phyloP scores from a whole-genome alignment of 2,113 vertebrate species.

The Osmerus mordax region DNA sequence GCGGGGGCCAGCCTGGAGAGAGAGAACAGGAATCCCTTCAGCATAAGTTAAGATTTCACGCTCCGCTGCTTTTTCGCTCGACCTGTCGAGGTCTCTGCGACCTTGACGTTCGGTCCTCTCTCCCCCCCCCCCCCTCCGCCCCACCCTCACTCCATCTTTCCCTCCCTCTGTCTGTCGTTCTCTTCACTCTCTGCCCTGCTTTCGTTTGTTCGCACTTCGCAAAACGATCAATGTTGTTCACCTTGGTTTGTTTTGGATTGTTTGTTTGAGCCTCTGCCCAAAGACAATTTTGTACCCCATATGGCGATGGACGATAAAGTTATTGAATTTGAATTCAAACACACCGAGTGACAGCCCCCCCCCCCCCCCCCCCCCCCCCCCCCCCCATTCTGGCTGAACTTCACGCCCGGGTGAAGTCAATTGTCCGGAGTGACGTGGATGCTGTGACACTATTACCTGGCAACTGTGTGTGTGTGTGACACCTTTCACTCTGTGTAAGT shows the following conservation, averaged over 20 bases:
- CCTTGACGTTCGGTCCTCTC: constrained; percentile 40
- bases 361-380: no score
- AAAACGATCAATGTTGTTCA: constrained; percentile 7
- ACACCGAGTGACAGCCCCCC: no score
- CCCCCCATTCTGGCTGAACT: no score
- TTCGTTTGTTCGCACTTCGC: neutral
- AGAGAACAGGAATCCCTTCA: constrained; percentile 37
- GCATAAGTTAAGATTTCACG: constrained; percentile 40
- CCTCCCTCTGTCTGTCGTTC: neutral
- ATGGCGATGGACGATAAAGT: no score
- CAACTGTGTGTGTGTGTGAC: neutral
- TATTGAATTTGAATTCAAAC: no score
- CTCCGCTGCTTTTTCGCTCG: constrained; percentile 6
- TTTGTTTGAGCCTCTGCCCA: neutral
- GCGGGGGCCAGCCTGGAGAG: constrained; percentile 14
- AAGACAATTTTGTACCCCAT: no score
- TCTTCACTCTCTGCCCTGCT: neutral
- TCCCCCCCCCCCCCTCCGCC: neutral
- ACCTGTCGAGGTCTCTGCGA: constrained; percentile 25
- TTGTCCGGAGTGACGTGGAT: neutral
- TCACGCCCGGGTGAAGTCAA: no score
- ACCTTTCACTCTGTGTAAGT: neutral
- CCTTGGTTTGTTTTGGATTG: neutral
- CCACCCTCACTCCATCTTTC: neutral
- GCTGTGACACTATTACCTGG: neutral